phyloP scores from a whole-genome alignment of 2,888 invertebrate genomes.

The Clanis bilineata region DNA sequence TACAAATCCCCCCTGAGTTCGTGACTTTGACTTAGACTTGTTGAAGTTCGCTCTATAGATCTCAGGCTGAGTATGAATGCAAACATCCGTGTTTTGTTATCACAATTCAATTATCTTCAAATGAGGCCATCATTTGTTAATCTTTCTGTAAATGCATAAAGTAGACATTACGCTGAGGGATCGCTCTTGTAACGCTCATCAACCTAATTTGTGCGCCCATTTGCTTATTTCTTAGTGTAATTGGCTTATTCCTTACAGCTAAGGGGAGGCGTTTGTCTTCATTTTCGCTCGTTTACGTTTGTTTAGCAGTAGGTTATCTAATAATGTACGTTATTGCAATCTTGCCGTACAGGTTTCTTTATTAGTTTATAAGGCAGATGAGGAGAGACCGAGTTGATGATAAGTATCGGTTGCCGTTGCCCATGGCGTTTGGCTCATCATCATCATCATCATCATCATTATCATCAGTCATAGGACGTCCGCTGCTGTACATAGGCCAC shows the following conservation, averaged over 20 bases:
- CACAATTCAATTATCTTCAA: no score
- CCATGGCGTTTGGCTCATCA: no score
- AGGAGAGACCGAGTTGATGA: no score
- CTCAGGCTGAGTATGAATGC: no score
- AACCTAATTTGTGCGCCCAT: not conserved
- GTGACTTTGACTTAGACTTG: no score
- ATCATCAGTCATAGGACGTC: no score
- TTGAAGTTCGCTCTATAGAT: no score
- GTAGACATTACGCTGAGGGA: not conserved
- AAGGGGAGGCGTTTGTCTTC: not conserved
- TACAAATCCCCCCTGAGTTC: no score
- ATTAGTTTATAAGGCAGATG: not conserved
- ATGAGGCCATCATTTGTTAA: not conserved
- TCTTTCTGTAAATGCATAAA: not conserved
- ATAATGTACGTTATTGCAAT: not conserved
- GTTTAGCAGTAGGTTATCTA: not conserved
- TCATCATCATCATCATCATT: no score
- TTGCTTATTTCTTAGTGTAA: constrained; percentile 5
- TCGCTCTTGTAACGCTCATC: not conserved
- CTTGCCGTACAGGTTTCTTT: not conserved
- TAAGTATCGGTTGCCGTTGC: no score
- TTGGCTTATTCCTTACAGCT: not conserved
- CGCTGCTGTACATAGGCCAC: no score
- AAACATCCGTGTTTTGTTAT: no score
- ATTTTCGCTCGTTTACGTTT: not conserved